Evolutionary conservation across 2,888 invertebrate species (phyloP), one percentile per base, ranked within the genome.

Genomic region (Odontothrips loti): DNA sequence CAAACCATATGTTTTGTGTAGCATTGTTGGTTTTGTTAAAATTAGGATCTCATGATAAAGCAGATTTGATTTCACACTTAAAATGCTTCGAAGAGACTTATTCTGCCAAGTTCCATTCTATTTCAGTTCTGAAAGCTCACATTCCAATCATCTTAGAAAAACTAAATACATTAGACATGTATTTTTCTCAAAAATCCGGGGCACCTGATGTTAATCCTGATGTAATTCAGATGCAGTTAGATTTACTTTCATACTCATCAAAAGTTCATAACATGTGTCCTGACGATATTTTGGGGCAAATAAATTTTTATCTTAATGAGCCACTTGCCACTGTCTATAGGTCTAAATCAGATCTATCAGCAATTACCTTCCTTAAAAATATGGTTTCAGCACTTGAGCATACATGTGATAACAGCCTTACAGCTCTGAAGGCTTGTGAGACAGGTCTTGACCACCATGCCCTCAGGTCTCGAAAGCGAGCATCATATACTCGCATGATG

Each of bases 1-100:
- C 82, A 47, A 84, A 84, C 79, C 84, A 84, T 79, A 78, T 85
- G 43, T 81, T 84, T 47, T 82, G 82, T 78, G 81, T 82, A 4
- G 51, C 83, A 51, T 4, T 84, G 12, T 78, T 79, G 43, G 58
- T 83, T 47, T 47, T 82, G 27, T 27, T 27, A 27, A 75, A 75
- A 10, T 27, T 75, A 6, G 27, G 12, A 23, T 27, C 68, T 27
- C 27, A 23, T 6, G 4, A 27, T 12, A 75, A 8, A 1, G 0
- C 27, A 12, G 68, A 11, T 23, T 27, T 75, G 11, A 12, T 27
- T 27, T 27, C 12, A 23, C 20, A 17, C 6, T 75, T 75, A 75
- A 75, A 27, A 1, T 75, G 20, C 15, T 17, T 58, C 4, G 68
- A 75, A 27, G 68, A 75, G 12, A 27, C 23, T 12, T 75, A 27